Conservation (phyloP, 2,113 vertebrate species). For the Cyprinodon brontotheroides region DNA sequence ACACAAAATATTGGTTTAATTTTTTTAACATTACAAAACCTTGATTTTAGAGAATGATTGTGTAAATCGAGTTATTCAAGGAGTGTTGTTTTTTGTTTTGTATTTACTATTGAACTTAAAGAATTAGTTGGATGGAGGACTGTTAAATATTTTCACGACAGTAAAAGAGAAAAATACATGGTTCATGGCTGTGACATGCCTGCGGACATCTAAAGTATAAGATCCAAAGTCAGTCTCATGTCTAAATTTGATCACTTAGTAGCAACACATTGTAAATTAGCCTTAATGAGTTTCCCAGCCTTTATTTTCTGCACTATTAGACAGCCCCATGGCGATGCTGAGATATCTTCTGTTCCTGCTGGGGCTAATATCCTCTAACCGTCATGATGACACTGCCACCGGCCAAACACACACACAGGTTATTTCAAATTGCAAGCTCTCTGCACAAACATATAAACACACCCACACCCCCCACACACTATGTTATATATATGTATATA, state of each 20-base stretch:
- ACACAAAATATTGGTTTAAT: not conserved
- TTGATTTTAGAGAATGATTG: no score
- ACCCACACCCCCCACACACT: not conserved
- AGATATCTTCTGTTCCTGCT: constrained; percentile 66
- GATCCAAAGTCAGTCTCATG: constrained; percentile 56
- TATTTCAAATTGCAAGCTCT: constrained; percentile 75
- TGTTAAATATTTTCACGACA: not conserved
- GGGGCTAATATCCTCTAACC: constrained; percentile 69
- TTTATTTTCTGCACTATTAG: constrained; percentile 80
- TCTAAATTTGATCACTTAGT: constrained; percentile 64
- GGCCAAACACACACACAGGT: constrained; percentile 68
- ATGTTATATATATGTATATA: not conserved
- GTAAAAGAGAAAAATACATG: constrained; percentile 16
- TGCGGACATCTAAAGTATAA: constrained; percentile 37
- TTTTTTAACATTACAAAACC: no score
- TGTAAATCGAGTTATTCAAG: no score
- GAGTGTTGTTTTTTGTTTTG: not conserved
- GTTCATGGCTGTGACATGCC: constrained; percentile 19
- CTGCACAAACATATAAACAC: constrained; percentile 24
- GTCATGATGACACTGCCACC: constrained; percentile 63
- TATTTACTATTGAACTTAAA: not conserved
- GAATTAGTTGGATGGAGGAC: not conserved
- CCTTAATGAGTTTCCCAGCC: constrained; percentile 71
- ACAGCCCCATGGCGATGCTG: constrained; percentile 65
- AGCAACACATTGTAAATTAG: constrained; percentile 67